A percentile compares a stretch with the other conserved stretches of the same genome.
Evolutionary conservation across 2,888 invertebrate genomes (phyloP).

Genomic region (Acleris sparsana): DNA sequence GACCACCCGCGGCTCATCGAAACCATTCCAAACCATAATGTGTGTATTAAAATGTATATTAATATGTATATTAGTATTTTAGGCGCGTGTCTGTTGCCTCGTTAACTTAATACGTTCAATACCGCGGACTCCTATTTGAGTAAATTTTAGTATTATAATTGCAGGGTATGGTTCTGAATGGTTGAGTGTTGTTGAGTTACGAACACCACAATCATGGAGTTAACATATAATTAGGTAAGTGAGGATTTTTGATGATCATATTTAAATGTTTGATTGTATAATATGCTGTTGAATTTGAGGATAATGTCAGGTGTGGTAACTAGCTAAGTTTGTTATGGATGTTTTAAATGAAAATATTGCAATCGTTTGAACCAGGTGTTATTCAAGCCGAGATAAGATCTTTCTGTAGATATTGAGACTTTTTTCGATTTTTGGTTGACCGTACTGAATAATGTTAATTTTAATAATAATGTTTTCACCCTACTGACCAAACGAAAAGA

Average conservation of each 20-base stretch:
- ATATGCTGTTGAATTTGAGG: slow-evolving; percentile 8
- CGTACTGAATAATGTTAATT: too few species aligned
- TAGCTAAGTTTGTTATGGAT: background rate
- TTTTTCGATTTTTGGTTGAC: too few species aligned
- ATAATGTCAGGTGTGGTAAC: background rate
- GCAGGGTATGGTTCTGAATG: too few species aligned
- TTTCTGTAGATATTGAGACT: too few species aligned
- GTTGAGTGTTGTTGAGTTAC: slow-evolving; percentile 32
- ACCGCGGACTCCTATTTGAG: too few species aligned
- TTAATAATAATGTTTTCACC: too few species aligned
- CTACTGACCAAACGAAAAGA: too few species aligned
- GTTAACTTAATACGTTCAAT: slow-evolving; percentile 34
- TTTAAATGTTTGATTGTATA: slow-evolving; percentile 37
- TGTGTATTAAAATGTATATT: slow-evolving; percentile 50
- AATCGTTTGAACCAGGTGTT: too few species aligned
- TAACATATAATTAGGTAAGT: slow-evolving; percentile 32
- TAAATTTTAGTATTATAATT: too few species aligned
- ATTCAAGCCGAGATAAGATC: too few species aligned
- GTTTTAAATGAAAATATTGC: too few species aligned
- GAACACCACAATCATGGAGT: slow-evolving; percentile 11
- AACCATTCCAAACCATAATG: slow-evolving; percentile 40
- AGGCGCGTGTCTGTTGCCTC: slow-evolving; percentile 63
- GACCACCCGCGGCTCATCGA: slow-evolving; percentile 34
- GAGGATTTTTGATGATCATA: slow-evolving; percentile 32
- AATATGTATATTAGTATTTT: slow-evolving; percentile 63